Conservation (phyloP, 2,797 vertebrate species). For the Monodelphis domestica region DNA sequence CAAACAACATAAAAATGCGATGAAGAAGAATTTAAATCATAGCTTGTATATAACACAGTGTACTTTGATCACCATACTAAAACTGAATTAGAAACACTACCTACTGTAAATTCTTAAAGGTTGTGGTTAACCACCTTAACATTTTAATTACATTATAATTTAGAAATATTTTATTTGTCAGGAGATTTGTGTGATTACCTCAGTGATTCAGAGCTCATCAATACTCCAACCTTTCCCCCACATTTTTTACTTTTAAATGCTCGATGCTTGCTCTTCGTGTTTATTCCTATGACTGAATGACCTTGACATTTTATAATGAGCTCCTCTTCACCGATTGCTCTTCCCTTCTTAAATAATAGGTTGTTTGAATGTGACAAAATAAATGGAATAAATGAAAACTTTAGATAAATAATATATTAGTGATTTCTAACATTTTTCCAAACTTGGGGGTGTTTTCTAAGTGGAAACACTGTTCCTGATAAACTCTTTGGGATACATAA, state of each 20-base stretch:
- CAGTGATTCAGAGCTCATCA: slow-evolving; percentile 29
- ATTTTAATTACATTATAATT: slow-evolving; percentile 51
- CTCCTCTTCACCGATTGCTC: slow-evolving; percentile 38
- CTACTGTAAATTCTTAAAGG: slow-evolving; percentile 44
- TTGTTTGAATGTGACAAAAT: slow-evolving; percentile 43
- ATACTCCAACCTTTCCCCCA: slow-evolving; percentile 17
- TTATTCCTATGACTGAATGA: neutral
- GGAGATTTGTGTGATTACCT: slow-evolving; percentile 2
- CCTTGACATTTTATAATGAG: slow-evolving; percentile 27
- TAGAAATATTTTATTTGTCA: slow-evolving; percentile 32
- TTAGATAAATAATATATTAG: slow-evolving; percentile 43
- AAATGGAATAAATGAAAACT: slow-evolving; percentile 1
- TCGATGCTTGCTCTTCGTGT: neutral
- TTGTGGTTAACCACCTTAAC: neutral
- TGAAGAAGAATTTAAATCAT: slow-evolving; percentile 27
- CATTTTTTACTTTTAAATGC: slow-evolving; percentile 45
- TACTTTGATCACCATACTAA: slow-evolving; percentile 18
- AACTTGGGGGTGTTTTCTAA: slow-evolving; percentile 19
- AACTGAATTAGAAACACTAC: slow-evolving; percentile 27
- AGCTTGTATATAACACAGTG: neutral
- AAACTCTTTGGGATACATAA: slow-evolving; percentile 6
- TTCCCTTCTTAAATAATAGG: slow-evolving; percentile 56
- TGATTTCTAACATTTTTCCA: slow-evolving; percentile 23
- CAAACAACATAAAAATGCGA: neutral
- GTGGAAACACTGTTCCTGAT: slow-evolving; percentile 30